Evolutionary conservation across 2,113 vertebrate species (phyloP).

Genomic region (Ictidomys tridecemlineatus): DNA sequence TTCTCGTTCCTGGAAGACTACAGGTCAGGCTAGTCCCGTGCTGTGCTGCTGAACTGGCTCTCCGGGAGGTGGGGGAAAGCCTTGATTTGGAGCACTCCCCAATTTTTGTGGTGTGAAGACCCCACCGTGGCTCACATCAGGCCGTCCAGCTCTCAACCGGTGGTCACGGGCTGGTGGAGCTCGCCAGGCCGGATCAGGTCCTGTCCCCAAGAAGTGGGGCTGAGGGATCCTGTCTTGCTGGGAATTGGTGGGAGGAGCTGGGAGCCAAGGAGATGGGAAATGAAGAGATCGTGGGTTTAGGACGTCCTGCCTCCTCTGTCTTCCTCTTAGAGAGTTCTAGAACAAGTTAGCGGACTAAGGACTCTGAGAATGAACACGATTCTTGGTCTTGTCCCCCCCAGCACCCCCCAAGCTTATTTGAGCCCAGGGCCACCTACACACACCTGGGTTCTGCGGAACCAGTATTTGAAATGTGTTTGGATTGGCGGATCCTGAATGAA

Average conservation of each 20-base stretch:
- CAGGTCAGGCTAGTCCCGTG: not conserved
- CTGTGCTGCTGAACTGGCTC: not conserved
- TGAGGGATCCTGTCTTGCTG: not conserved
- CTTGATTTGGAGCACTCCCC: not conserved
- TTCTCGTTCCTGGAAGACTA: not conserved
- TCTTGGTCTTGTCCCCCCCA: not conserved
- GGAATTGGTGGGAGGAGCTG: too few relatives aligned
- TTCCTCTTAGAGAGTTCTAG: not conserved
- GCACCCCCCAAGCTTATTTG: not conserved
- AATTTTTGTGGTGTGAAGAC: not conserved
- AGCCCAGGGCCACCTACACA: not conserved
- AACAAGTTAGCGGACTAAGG: not conserved
- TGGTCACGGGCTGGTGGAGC: not conserved
- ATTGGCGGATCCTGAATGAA: not conserved
- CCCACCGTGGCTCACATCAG: not conserved
- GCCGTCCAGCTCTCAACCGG: not conserved
- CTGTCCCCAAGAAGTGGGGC: not conserved
- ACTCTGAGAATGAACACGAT: not conserved
- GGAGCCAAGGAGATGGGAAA: not conserved
- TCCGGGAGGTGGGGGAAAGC: not conserved
- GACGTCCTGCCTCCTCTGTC: not conserved
- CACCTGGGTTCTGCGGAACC: not conserved
- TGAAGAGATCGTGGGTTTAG: not conserved
- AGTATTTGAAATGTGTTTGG: not conserved
- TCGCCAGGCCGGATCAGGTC: not conserved